Evolutionary conservation across 1,140 invertebrate genomes (phyloP), one percentile per base, ranked within the genome.

Genomic region (Chymomyza costata): DNA sequence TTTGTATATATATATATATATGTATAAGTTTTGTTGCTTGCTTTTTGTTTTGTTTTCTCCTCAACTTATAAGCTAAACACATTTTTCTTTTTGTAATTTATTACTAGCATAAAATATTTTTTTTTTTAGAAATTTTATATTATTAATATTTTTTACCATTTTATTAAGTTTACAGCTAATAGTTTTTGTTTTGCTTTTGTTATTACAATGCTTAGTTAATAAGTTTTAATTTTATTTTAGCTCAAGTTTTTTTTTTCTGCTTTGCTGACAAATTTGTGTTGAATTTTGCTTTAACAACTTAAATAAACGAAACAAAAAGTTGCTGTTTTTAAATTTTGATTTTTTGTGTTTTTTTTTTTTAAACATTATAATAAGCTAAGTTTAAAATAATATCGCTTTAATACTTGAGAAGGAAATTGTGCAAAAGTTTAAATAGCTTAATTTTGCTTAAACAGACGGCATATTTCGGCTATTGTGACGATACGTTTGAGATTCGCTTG

Each of bases 341-440:
- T 21, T 25, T 49, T 50, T 59, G 43, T 45, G 6, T 34, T 69
- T 51, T 41, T 65, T 40, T 49, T 45, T 55, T 69, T 30, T 65
- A 62, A 71, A 62, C 70, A 47, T 78, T 80, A 80, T 61, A 76
- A 70, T 76, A 76, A 62, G 38, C 64, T 78, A 64, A 73, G 53
- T 74, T 74, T 63, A 66, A 81, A 80, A 80, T 80, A 80, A 80
- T 80, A 80, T 80, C 74, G 74, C 66, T 80, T 80, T 80, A 80
- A 80, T 81, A 80, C 74, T 80, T 80, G 74, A 80, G 74, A 81
- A 80, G 74, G 74, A 80, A 80, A 71, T 65, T 80, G 74, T 80
- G 76, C 68, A 74, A 69, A 40, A 74, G 59, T 62, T 67, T 34
- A 54, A 71, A 73, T 61, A 71, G 52, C 48, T 70, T 35, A 65